Evolutionary conservation across 2,888 invertebrate genomes (phyloP), one percentile per base, ranked within the genome.

Genomic region (Xylota sylvarum): DNA sequence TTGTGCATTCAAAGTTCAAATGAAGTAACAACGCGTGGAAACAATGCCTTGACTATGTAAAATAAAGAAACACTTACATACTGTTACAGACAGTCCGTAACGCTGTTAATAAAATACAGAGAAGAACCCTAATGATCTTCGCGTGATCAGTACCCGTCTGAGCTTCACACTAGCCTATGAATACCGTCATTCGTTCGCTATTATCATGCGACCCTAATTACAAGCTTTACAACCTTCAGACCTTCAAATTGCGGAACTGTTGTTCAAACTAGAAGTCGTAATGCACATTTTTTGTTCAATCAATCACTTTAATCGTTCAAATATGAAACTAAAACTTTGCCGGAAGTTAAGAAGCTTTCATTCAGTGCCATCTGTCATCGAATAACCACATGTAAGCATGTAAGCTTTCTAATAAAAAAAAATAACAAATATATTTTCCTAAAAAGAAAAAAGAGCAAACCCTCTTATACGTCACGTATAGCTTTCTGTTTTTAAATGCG

Each of bases 281-380:
- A 2, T 32, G 32, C 1, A 4, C 6, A 32, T 32, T 5, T 30
- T 30, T n/a, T 30, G 2, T 10, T 1, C n/a, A 10, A 9, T 7
- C 35, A 35, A 35, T 40, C 40, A n/a, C 12, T 10, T 40, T 32
- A 32, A 32, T 10, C 10, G 37, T 37, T 37, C 35, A 37, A 23
- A 23, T 23, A 3, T 9, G 0, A 9, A 35, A 35, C 7, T 9
- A 35, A 35, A 60, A 40, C n/a, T 60, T 60, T 40, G 4, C 37
- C 55, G 14, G 55, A 55, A 32, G 32, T 17, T 27, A 6, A 30
- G 17, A 50, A 30, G 50, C 23, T 72, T 55, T 46, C 10, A 5
- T 27, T 14, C 52, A 85, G 65, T 80, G 80, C 80, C 85, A 85
- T 80, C 85, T 85, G 48, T 80, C 52, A 58, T 48, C 65, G 40